A percentile compares a stretch with the other conserved stretches of the same genome.
phyloP scores from a whole-genome alignment of 2,888 invertebrate genomes.

The Sturmia bella region DNA sequence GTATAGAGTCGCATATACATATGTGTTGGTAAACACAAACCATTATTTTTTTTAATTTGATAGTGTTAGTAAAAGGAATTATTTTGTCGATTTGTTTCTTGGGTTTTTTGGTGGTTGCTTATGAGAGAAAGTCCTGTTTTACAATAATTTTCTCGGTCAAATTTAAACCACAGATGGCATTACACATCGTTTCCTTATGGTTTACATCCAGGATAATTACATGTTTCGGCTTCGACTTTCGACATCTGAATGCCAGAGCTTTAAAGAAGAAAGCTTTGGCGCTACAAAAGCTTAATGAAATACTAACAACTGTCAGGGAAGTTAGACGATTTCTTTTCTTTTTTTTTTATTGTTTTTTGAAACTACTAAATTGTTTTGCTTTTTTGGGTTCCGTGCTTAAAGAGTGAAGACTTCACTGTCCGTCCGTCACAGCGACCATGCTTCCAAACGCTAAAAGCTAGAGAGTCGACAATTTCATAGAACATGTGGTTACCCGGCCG shows the following conservation, averaged over 20 bases:
- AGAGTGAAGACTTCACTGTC: too few relatives aligned
- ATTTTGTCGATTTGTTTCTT: not conserved
- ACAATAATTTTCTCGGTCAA: not conserved
- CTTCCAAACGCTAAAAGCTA: too few relatives aligned
- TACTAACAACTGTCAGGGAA: too few relatives aligned
- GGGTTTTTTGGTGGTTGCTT: not conserved
- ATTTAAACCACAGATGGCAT: slow-evolving; percentile 46
- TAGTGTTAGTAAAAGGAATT: slow-evolving; percentile 16
- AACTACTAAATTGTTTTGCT: too few relatives aligned
- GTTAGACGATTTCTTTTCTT: too few relatives aligned
- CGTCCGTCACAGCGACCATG: too few relatives aligned
- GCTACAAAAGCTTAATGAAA: not conserved
- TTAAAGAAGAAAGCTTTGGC: not conserved
- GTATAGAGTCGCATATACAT: not conserved
- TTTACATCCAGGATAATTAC: slow-evolving; percentile 21
- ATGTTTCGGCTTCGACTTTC: not conserved
- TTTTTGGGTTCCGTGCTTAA: too few relatives aligned
- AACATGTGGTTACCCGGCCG: too few relatives aligned
- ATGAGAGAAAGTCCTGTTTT: slow-evolving; percentile 25
- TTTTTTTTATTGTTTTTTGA: too few relatives aligned
- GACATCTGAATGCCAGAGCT: not conserved
- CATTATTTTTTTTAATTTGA: not conserved
- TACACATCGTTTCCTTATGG: not conserved
- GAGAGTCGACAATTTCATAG: too few relatives aligned
- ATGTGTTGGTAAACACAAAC: not conserved